These are phyloP conservation scores for Pipa parva DNA, from an alignment of 2,113 vertebrate genomes.

Conservation along the genomic window DNA sequence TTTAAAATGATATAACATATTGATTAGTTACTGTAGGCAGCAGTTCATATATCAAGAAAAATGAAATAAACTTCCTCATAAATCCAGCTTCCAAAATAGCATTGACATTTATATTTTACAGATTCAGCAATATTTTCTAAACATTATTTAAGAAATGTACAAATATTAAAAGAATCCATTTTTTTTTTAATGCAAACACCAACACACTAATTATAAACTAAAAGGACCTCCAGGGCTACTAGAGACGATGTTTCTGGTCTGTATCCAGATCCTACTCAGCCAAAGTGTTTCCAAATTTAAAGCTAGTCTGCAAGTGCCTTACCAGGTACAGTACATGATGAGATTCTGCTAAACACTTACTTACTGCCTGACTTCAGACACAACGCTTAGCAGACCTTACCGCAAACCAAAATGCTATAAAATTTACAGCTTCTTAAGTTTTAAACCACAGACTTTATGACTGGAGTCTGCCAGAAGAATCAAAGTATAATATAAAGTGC, in stretches of 20 bases:
- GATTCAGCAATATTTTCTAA: slow-evolving; percentile 6
- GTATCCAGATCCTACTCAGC: slow-evolving; percentile 61
- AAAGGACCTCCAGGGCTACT: slow-evolving; percentile 58
- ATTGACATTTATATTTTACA: not conserved
- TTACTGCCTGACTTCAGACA: slow-evolving; percentile 70
- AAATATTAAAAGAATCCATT: slow-evolving; percentile 38
- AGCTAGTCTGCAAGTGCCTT: slow-evolving; percentile 64
- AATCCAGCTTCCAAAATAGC: not conserved
- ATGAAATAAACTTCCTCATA: not conserved
- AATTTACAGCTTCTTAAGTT: slow-evolving; percentile 70
- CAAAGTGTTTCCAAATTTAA: slow-evolving; percentile 67
- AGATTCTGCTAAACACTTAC: slow-evolving; percentile 71
- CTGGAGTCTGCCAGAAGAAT: slow-evolving; percentile 52
- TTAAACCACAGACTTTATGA: slow-evolving; percentile 52
- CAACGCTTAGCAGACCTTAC: slow-evolving; percentile 66
- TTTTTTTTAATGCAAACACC: too few species aligned
- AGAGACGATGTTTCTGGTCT: slow-evolving; percentile 68
- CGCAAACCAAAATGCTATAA: slow-evolving; percentile 63
- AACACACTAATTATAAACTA: slow-evolving; percentile 45
- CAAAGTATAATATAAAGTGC: not conserved
- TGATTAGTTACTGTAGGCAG: slow-evolving; percentile 1
- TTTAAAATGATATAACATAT: slow-evolving; percentile 4
- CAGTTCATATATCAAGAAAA: not conserved
- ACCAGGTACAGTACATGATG: slow-evolving; percentile 67
- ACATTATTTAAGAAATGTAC: slow-evolving; percentile 13